These are phyloP conservation scores for Trichoplax adhaerens DNA, from an alignment of 37 sponge, comb jelly and placozoan species.

Conservation along the genomic window DNA sequence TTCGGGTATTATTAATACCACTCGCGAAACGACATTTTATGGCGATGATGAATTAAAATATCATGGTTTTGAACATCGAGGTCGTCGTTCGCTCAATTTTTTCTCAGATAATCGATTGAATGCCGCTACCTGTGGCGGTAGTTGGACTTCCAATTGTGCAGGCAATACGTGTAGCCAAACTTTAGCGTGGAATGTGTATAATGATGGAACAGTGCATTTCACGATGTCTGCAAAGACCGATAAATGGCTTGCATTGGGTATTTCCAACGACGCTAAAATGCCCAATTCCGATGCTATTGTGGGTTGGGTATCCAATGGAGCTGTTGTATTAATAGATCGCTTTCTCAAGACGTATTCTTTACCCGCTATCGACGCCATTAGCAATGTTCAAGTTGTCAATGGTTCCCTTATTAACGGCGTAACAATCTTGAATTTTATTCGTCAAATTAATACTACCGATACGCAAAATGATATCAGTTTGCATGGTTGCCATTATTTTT, in stretches of 20 bases:
- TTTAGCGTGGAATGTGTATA: neutral
- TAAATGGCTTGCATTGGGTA: neutral
- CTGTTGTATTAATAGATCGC: neutral
- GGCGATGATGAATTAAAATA: constrained; percentile 25
- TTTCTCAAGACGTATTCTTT: neutral
- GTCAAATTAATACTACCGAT: constrained; percentile 13
- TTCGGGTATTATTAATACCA: neutral
- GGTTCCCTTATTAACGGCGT: constrained; percentile 6
- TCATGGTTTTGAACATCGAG: constrained; percentile 14
- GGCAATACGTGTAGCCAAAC: neutral
- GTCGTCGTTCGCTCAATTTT: constrained; percentile 8
- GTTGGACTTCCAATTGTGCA: neutral
- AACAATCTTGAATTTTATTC: constrained; percentile 22
- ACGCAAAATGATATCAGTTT: constrained; percentile 19
- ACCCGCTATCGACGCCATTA: constrained; percentile 23
- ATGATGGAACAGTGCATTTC: too few relatives aligned
- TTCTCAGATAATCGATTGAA: neutral
- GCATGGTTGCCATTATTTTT: constrained; percentile 13
- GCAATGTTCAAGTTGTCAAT: constrained; percentile 1
- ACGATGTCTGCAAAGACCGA: too few relatives aligned
- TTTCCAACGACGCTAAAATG: constrained; percentile 4
- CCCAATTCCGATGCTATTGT: neutral
- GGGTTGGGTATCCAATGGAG: neutral
- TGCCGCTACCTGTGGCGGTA: neutral
- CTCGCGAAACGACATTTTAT: constrained; percentile 14